phyloP scores from a whole-genome alignment of 1,140 invertebrate species.

The Tyrophagus putrescentiae region DNA sequence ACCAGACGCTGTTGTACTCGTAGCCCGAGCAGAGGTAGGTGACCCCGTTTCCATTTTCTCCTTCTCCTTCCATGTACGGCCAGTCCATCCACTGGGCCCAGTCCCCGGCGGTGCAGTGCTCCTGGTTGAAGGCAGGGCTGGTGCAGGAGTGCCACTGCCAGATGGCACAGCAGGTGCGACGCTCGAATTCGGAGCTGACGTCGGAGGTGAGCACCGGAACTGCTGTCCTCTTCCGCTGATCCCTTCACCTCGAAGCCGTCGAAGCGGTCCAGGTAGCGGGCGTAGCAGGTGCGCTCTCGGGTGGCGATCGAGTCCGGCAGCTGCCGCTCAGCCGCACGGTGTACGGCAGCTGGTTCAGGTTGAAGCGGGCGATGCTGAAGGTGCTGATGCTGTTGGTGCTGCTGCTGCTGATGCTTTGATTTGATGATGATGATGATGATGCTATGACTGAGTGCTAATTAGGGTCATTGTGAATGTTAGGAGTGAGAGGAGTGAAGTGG shows the following conservation, averaged over 20 bases:
- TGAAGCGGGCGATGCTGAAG: neutral
- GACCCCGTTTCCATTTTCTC: no score
- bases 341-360: neutral
- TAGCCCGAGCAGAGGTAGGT: neutral
- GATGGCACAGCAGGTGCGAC: neutral
- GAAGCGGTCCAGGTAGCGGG: neutral
- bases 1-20: neutral
- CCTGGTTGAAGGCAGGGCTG: neutral
- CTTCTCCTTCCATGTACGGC: neutral
- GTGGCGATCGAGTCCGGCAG: neutral
- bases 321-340: neutral
- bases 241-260: neutral
- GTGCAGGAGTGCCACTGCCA: constrained; percentile 1
- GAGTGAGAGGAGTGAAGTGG: no score
- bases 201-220: neutral
- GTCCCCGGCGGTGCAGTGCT: neutral
- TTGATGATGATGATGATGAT: no score
- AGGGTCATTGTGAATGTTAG: no score
- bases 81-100: neutral
- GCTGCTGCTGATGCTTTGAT: no score
- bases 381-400: no score
- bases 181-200: neutral
- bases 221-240: neutral
- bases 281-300: neutral
- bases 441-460: no score